Base-by-base conservation (phyloP, 1,140 invertebrate species). In the Heliconius congener region DNA sequence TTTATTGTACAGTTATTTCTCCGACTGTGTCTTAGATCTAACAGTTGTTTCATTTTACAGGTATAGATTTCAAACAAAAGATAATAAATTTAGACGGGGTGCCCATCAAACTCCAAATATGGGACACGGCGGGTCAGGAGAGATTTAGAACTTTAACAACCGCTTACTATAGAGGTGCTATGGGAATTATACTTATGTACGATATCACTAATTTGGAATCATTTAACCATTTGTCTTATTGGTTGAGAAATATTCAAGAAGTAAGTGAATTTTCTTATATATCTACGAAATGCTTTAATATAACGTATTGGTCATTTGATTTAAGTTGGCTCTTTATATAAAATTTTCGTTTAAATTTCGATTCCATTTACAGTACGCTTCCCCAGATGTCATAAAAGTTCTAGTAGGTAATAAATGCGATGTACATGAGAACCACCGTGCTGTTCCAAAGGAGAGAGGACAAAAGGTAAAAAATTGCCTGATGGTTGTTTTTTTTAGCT, bases 31-130 rank as follows among this genome's bases (percentile, higher is more conserved):
- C 30, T 34, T 34, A 34, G 57, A 66, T 30, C 23, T 66, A 13
- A 66, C 57, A 27, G 57, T 71, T 71, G 13, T 75, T 60, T 39
- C 4, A 77, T 74, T 57, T 94, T 93, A 60, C 92, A 98, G 97
- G 97, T 83, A 98, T 98, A 89, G 98, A 98, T 95, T 98, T 98
- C 90, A 98, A 98, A 95, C 97, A 98, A 92, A 98, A 98, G 93
- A 97, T 98, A 79, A 97, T 98, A 82, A 97, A 98, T 90, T 93
- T 98, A 82, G 97, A 98, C 91, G 97, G 97, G 5, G 97, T 96
- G 75, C 97, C 96, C 76, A 97, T 98, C 78, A 98, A 98, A 93
- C 94, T 98, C 71, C 98, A 98, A 95, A 98, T 98, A 90, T 98
- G 98, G 97, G 98, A 96, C 95, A 97, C 96, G 9, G 96, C 96